Base-by-base conservation (phyloP, 2,113 vertebrate genomes). In the Copsychus sechellarum region DNA sequence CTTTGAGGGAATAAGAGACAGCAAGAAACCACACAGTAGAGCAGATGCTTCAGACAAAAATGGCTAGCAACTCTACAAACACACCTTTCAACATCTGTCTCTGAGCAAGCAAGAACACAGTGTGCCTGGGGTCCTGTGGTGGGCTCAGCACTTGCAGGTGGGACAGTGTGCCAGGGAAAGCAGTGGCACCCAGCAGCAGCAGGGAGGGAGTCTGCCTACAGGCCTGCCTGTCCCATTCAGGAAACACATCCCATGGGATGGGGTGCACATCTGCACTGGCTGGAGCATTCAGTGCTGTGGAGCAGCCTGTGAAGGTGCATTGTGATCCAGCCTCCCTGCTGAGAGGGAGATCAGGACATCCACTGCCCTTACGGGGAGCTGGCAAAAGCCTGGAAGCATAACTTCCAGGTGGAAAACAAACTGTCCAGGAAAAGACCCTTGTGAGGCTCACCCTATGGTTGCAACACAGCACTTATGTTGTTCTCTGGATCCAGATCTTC, bases 21-120 rank as follows among this genome's bases (percentile, higher is more conserved):
- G 38, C 28, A 73, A 81, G 87, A 83, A 82, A 91, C 53, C 54
- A 36, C 4, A 19, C 7, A 19, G 73, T 2, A 42, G 72, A 72
- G 81, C 81, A 82, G 88, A 88, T 58, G n/a, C 50, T 72, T 81
- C 81, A 51, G 58, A 84, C 51, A 83, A 48, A 95, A 90, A 47
- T 85, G 74, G 79, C 79, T 83, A 77, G 70, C 16, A 73, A 85
- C 22, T 50, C 88, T 40, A 14, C 76, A 92, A 86, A 8, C 62
- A 82, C 67, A 50, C 29, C 67, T 90, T 88, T 42, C 64, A 81
- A 62, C 42, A 54, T 58, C 45, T 64, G 28, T 13, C 58, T 54
- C 82, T 34, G 62, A 72, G 88, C 78, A 10, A 50, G 92, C 83
- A 85, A 57, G 45, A 60, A 64, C 81, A 53, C 1, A 40, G 47